Evolutionary conservation across 2,888 invertebrate species (phyloP), one percentile per base, ranked within the genome.

Genomic region (Hecatera dysodea): DNA sequence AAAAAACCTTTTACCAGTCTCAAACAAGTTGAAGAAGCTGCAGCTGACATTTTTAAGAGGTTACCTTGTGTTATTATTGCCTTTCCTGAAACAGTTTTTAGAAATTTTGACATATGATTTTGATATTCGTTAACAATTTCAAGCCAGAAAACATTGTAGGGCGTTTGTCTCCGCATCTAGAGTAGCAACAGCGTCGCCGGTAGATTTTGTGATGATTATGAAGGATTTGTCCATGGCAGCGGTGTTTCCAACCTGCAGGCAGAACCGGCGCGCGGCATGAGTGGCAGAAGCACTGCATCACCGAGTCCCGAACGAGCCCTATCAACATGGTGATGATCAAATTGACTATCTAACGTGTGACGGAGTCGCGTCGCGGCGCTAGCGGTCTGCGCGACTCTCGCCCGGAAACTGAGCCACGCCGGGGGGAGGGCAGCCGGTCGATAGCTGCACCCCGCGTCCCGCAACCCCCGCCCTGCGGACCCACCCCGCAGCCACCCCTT

Each of bases 271-370:
- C 98, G 93, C 98, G 97, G 97, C 98, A 98, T 95, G 98, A 98
- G 96, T 98, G 98, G 96, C 98, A 98, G 97, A 98, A 98, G 97
- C 98, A 98, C 97, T 98, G 98, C 97, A 98, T 97, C 94, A 98
- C 98, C 93, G 98, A 98, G 95, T 98, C 98, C 95, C 98, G 97
- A 93, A 98, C 98, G 91, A 98, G 97, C 94, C 97, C 98, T 97
- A 98, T 98, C 97, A 98, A 96, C 98, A 98, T 98, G 93, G 89
- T 95, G 94, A 91, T 90, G 91, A 93, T 89, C 86, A 88, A 93
- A 93, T 95, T 91, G 91, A 93, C 95, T 95, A 94, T 94, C 95
- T 95, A 94, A 93, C 90, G 93, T 91, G 90, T 91, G 92, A 94
- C 90, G 89, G 93, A 94, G 93, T 93, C 95, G 90, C 94, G 93